phyloP scores from a whole-genome alignment of 2,113 vertebrate species.

The Bos javanicus region DNA sequence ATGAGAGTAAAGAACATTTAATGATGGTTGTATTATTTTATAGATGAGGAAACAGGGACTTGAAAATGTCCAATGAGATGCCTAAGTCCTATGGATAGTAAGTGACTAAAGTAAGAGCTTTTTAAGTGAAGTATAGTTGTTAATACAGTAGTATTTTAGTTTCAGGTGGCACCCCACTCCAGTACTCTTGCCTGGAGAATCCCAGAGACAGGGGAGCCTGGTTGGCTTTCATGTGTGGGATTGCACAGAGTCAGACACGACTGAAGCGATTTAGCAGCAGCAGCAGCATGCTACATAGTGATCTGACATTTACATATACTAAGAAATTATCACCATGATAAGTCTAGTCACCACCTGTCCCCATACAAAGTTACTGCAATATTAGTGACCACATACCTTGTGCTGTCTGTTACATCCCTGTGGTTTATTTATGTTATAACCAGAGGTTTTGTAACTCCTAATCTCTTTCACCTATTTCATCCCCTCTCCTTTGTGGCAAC shows the following conservation, averaged over 20 bases:
- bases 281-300: neutral
- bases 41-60: neutral
- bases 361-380: neutral
- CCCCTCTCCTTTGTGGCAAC: neutral
- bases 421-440: neutral
- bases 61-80: neutral
- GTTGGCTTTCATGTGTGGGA: too few relatives aligned
- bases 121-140: neutral
- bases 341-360: neutral
- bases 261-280: too few relatives aligned
- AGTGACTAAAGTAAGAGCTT: neutral
- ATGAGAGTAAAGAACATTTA: neutral
- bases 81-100: neutral
- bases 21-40: neutral
- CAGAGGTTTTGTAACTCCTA: neutral
- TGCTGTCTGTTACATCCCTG: neutral
- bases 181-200: too few relatives aligned
- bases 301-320: neutral
- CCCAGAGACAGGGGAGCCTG: too few relatives aligned
- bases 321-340: neutral
- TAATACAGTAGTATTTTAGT: too few relatives aligned
- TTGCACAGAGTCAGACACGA: too few relatives aligned
- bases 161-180: too few relatives aligned
- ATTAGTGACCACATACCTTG: neutral
- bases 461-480: neutral